Conservation (phyloP, 1,140 invertebrate species). For the Halictus rubicundus region DNA sequence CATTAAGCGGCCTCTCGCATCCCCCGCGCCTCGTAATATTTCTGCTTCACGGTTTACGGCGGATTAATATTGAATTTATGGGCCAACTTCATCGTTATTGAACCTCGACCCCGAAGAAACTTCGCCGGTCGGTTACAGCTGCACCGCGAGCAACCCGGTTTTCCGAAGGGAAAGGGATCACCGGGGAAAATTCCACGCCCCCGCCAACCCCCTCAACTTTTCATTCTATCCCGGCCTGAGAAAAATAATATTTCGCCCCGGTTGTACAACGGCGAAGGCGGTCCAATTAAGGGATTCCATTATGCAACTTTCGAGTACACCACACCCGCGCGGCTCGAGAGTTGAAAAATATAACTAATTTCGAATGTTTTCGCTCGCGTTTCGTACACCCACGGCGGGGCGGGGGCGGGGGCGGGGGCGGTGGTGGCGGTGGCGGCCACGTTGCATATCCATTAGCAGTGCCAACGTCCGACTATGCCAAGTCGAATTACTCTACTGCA, state of each 20-base stretch:
- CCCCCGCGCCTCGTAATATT: slow-evolving; percentile 25
- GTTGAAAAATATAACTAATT: slow-evolving; percentile 1
- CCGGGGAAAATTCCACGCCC: not conserved
- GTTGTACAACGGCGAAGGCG: not conserved
- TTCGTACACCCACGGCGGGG: not conserved
- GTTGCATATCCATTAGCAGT: slow-evolving; percentile 3
- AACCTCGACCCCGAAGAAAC: slow-evolving; percentile 38
- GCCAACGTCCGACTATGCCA: not conserved
- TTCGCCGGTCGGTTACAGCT: slow-evolving; percentile 39
- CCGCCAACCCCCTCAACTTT: not conserved
- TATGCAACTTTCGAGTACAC: not conserved
- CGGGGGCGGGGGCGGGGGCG: no score
- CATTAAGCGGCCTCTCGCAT: slow-evolving; percentile 45
- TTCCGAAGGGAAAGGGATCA: not conserved
- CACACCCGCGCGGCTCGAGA: not conserved
- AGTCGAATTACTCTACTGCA: not conserved
- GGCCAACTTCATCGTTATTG: slow-evolving; percentile 56
- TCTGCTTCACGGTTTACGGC: slow-evolving; percentile 39
- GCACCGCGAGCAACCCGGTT: slow-evolving; percentile 13
- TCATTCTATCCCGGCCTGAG: not conserved
- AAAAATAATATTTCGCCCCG: slow-evolving; percentile 3
- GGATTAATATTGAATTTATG: slow-evolving; percentile 65
- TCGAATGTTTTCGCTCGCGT: not conserved
- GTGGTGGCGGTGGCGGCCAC: no score
- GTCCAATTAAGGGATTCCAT: not conserved